Evolutionary conservation across 2,797 vertebrate species (phyloP).

Genomic region (Jordanella pulchra): DNA sequence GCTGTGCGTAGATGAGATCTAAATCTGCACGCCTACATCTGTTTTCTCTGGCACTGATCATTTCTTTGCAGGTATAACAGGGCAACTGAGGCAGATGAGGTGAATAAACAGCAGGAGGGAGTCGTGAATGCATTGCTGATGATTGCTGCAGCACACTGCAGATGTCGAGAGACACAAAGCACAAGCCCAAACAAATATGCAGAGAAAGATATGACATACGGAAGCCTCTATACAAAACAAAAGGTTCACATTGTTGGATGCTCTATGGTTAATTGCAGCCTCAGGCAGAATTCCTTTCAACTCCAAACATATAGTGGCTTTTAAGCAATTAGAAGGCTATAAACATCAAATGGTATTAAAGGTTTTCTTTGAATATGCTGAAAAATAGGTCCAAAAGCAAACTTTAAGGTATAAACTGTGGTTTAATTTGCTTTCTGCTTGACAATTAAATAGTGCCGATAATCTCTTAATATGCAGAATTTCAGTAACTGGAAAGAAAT

Average conservation of each 20-base stretch:
- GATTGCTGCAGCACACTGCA: slow-evolving; percentile 21
- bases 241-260: background rate
- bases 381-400: background rate
- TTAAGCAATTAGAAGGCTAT: slow-evolving; percentile 1
- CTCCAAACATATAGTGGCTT: background rate
- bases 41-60: slow-evolving; percentile 29
- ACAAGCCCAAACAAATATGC: slow-evolving; percentile 11
- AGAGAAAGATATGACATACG: background rate
- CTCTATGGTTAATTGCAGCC: slow-evolving; percentile 2
- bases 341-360: background rate
- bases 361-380: background rate
- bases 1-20: slow-evolving; percentile 38
- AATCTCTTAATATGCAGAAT: too few species aligned
- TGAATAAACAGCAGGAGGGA: slow-evolving; percentile 26
- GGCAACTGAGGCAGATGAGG: slow-evolving; percentile 27
- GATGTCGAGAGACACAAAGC: slow-evolving; percentile 21
- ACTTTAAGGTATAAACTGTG: background rate
- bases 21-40: slow-evolving; percentile 35
- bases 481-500: background rate
- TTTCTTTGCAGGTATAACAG: slow-evolving; percentile 24
- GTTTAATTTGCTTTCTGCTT: background rate
- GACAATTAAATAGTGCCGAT: background rate
- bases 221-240: background rate
- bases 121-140: slow-evolving; percentile 3
- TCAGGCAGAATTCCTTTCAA: background rate